phyloP scores from a whole-genome alignment of 1,140 invertebrate species.

The Pogonus chalceus region DNA sequence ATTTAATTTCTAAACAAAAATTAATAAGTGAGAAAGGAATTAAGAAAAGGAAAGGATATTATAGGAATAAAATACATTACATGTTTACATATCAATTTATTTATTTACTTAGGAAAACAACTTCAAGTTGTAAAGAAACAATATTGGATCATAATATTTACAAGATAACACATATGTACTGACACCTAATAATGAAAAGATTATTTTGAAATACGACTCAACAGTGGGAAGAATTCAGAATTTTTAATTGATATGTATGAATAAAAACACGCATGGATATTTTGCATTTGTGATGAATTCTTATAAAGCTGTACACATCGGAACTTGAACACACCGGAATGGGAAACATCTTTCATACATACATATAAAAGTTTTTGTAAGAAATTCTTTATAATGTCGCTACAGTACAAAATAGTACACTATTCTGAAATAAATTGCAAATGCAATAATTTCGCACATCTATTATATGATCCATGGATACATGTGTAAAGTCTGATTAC shows the following conservation, averaged over 20 bases:
- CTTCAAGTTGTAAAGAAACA: constrained; percentile 3
- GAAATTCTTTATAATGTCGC: too few relatives aligned
- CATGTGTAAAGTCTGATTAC: too few relatives aligned
- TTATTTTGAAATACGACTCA: not conserved
- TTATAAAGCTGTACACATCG: not conserved
- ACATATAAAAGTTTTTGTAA: constrained; percentile 3
- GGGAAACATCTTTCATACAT: not conserved
- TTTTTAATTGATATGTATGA: constrained; percentile 4
- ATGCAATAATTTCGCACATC: too few relatives aligned
- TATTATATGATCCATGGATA: too few relatives aligned
- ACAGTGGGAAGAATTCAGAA: not conserved
- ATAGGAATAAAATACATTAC: too few relatives aligned
- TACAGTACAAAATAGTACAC: too few relatives aligned
- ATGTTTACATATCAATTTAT: constrained; percentile 7
- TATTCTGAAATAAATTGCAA: too few relatives aligned
- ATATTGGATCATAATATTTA: constrained; percentile 2
- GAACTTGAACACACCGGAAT: not conserved
- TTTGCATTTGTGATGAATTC: not conserved
- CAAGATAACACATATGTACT: constrained; percentile 1
- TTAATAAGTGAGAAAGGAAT: too few relatives aligned
- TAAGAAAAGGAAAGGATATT: too few relatives aligned
- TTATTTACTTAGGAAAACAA: constrained; percentile 1
- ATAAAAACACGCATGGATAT: constrained; percentile 1
- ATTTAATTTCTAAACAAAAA: too few relatives aligned
- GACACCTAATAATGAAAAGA: constrained; percentile 2